A percentile compares a stretch with the other conserved stretches of the same genome.
phyloP scores from a whole-genome alignment of 2,113 vertebrate genomes.

The Meles meles region DNA sequence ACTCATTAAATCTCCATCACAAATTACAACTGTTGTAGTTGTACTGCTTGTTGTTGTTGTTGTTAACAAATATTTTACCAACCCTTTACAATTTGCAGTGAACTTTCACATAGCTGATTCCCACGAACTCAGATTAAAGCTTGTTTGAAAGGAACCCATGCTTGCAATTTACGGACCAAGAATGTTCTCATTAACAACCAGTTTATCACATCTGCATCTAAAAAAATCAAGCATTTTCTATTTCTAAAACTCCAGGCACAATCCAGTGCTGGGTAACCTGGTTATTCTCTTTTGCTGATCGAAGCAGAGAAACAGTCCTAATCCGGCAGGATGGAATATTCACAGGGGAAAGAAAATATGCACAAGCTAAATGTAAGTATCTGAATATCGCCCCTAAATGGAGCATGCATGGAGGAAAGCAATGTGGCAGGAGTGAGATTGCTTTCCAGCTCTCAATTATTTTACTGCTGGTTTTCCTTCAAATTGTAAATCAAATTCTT shows the following conservation, averaged over 20 bases:
- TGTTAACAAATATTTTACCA: neutral
- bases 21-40: neutral
- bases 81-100: neutral
- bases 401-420: slow-evolving; percentile 65
- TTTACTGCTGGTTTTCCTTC: slow-evolving; percentile 66
- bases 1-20: neutral
- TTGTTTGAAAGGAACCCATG: neutral
- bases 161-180: neutral
- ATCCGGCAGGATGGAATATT: slow-evolving; percentile 11
- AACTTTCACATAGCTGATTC: neutral
- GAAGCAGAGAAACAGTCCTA: slow-evolving; percentile 11
- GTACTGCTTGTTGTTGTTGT: neutral
- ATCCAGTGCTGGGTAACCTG: neutral
- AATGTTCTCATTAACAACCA: neutral
- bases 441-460: slow-evolving; percentile 79
- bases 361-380: slow-evolving; percentile 31
- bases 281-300: slow-evolving; percentile 24
- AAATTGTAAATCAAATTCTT: slow-evolving; percentile 78
- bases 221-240: neutral
- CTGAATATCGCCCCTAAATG: neutral
- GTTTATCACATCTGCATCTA: neutral
- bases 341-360: slow-evolving; percentile 46
- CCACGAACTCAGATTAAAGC: neutral
- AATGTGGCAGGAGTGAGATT: slow-evolving; percentile 78
- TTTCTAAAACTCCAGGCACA: neutral